A percentile compares a stretch with the other conserved stretches of the same genome.
These are phyloP conservation scores for Dicyrtomina minuta DNA, from an alignment of 2,888 invertebrate species.

Conservation along the genomic window DNA sequence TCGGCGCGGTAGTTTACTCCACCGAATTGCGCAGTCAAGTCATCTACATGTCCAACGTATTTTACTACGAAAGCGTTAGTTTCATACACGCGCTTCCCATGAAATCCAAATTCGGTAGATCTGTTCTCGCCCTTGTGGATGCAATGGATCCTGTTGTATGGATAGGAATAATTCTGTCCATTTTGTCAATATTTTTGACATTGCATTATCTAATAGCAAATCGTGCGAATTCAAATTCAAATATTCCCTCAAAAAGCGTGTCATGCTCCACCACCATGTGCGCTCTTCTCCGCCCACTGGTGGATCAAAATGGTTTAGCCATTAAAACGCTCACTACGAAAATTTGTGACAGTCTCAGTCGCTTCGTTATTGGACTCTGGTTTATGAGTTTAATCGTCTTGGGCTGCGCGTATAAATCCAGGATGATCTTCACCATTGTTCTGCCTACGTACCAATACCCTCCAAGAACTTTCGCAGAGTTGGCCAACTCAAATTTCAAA, in stretches of 20 bases:
- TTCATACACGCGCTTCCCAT: neutral
- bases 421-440: neutral
- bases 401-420: neutral
- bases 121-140: neutral
- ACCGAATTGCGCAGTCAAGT: neutral
- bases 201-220: neutral
- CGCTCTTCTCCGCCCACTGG: neutral
- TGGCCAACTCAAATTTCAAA: neutral
- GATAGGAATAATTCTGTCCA: neutral
- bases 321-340: too few species aligned
- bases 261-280: neutral
- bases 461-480: neutral
- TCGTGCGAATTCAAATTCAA: too few species aligned
- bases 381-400: neutral
- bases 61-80: neutral
- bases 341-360: neutral
- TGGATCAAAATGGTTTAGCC: neutral
- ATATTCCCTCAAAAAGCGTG: too few species aligned
- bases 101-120: neutral
- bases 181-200: neutral
- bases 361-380: neutral
- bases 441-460: neutral
- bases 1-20: neutral
- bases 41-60: neutral
- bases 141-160: neutral